These are phyloP conservation scores for Hydropotes inermis DNA, from an alignment of 2,113 vertebrate genomes.

Conservation along the genomic window DNA sequence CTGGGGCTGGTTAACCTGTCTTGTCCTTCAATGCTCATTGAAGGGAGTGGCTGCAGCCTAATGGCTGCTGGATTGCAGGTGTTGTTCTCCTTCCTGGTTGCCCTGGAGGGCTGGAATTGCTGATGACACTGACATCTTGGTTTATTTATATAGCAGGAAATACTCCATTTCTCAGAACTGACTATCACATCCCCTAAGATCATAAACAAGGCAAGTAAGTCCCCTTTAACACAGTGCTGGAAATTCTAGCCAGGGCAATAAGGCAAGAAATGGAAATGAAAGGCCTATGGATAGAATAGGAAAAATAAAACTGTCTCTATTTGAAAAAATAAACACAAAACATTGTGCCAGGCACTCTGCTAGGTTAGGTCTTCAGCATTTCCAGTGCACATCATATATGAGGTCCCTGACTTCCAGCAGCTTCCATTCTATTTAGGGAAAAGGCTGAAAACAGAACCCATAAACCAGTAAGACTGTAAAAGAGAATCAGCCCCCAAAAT, in stretches of 20 bases:
- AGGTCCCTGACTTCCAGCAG: neutral
- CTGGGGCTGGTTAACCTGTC: neutral
- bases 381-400: neutral
- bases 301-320: neutral
- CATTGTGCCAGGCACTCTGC: neutral
- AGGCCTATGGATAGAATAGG: neutral
- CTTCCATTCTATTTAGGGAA: neutral
- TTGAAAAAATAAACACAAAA: neutral
- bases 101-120: neutral
- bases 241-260: neutral
- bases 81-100: neutral
- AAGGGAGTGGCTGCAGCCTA: neutral
- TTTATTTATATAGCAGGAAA: neutral
- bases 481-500: neutral
- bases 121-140: neutral
- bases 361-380: neutral
- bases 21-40: neutral
- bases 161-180: neutral
- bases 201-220: neutral
- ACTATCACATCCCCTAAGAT: neutral
- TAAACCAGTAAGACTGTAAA: neutral
- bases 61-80: neutral
- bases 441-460: neutral
- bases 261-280: neutral
- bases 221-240: neutral